Base-by-base conservation (phyloP, 1,140 invertebrate genomes). In the Eurytemora carolleeae region DNA sequence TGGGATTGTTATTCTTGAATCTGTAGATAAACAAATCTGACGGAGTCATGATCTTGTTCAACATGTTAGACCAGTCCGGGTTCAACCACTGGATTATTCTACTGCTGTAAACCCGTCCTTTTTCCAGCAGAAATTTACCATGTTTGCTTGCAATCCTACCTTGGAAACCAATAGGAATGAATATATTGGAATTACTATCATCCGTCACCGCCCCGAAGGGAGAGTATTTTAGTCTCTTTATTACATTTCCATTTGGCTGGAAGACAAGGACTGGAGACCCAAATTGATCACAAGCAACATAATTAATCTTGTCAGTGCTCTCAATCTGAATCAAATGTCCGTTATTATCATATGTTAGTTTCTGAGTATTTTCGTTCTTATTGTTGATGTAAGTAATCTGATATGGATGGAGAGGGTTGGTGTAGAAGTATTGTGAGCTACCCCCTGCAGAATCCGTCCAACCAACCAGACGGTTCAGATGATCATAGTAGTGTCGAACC, bases 21-120 rank as follows among this genome's bases (percentile, higher is more conserved):
- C 89, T 78, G 68, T 92, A 92, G 7, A 92, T 72, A 73, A 92
- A 86, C 31, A 92, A 71, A 57, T 85, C 80, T 0, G 87, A 86
- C 22, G 70, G 68, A 18, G 79, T 84, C 24, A 83, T 77, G 22
- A 89, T 77, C 63, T 82, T 76, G 65, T 86, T 80, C 2, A 87
- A 73, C 1, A 90, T 80, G 59, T 83, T 81, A 68, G 87, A 82
- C 85, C 89, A 94, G 53, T 89, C 77, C 0, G 92, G 91, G 24
- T 87, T 86, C 80, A 94, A 85, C 86, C 86, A 95, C 68, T 92
- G 86, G 1, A 88, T 90, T 44, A 92, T 85, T 0, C 82, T 78
- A 0, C 91, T 86, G 73, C 96, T 91, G 70, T 96, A 97, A 55
- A 92, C 76, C 57, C 88, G 76, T 59, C 84, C 83, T 55, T 83